Evolutionary conservation across 2,888 invertebrate species (phyloP), one percentile per base, ranked within the genome.

Genomic region (Vannuccia rotundouncinata): DNA sequence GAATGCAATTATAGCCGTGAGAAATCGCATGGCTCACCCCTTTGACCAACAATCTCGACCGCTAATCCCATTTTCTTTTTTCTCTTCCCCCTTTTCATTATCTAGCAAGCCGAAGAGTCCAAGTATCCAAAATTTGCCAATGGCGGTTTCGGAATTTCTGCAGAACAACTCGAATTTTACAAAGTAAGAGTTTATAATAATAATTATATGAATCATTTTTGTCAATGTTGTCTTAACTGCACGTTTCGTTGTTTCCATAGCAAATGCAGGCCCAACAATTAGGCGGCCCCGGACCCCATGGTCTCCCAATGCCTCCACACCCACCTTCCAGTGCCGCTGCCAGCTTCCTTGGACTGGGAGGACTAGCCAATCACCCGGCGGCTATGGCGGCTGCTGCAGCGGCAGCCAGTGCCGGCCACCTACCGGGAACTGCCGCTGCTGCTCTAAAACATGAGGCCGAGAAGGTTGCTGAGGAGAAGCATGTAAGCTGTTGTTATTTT

Each of bases 1-100:
- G 83, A 96, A 95, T 89, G 92, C 95, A 85, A 95, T 97, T 85
- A 95, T 96, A 86, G 95, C 95, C 92, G 96, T 97, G 91, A 93
- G 94, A 31, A 77, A 76, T 77, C 45, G 45, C 45, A 45, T 45
- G 45, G 45, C 45, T 45, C 45, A 17, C 45, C 17, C 45, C 17
- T 17, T 45, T 45, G 5, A 10, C 45, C 17, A 10, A 10, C 10
- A 45, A 45, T 45, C 17, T 45, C 5, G 45, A n/a, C n/a, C 17
- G 45, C 45, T 45, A 45, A 45, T 17, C 10, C 45, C 17, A 45
- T 45, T 45, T 17, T 17, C 45, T 45, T 45, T 45, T 45, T 45
- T 45, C 17, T 17, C 17, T 17, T 17, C 45, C 5, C 17, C 45
- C 17, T 45, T 45, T 45, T 25, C 5, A 10, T 73, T n/a, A 22